Base-by-base conservation (phyloP, 2,888 invertebrate genomes). In the Chrysina gloriosa region DNA sequence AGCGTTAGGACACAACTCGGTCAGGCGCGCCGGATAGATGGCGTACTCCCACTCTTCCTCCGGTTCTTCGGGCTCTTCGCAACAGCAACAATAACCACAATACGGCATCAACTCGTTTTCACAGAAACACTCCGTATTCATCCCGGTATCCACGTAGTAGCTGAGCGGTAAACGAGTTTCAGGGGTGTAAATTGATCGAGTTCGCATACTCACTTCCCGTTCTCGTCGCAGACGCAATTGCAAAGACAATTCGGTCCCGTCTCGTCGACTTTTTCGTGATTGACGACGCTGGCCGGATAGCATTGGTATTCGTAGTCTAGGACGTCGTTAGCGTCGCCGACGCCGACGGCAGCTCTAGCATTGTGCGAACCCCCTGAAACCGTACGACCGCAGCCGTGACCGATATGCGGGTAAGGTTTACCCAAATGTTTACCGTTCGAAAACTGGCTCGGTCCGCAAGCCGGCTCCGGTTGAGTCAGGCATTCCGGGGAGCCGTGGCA, bases 401-500 rank as follows among this genome's bases (percentile, higher is more conserved):
- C 23, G 25, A 34, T 14, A 25, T 14, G 68, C 58, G 27, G 48
- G 25, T 71, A 63, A 21, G 71, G 73, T 34, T 69, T 75, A 3
- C 71, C 75, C 45, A 81, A 68, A 69, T 82, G 81, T 72, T 81
- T 81, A 3, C 78, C 80, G 52, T 78, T 74, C 5, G 80, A 75
- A 70, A 74, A 81, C 23, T 77, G 74, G 50, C 81, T 81, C 0
- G 86, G 86, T 25, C 84, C 83, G 71, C 87, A 87, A 5, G 80
- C 82, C 0, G 86, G 86, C 31, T 81, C 76, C 0, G 86, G 86
- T 67, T 81, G 79, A 47, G 82, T 83, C 70, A 85, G 77, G 73
- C 87, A 87, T 25, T 80, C 82, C 0, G 84, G 84, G 3, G 83
- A 80, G 36, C 86, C 86, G 65, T 84, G 84, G 72, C 88, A 88